Evolutionary conservation across 2,113 vertebrate species (phyloP).

Genomic region (Cavia aperea): DNA sequence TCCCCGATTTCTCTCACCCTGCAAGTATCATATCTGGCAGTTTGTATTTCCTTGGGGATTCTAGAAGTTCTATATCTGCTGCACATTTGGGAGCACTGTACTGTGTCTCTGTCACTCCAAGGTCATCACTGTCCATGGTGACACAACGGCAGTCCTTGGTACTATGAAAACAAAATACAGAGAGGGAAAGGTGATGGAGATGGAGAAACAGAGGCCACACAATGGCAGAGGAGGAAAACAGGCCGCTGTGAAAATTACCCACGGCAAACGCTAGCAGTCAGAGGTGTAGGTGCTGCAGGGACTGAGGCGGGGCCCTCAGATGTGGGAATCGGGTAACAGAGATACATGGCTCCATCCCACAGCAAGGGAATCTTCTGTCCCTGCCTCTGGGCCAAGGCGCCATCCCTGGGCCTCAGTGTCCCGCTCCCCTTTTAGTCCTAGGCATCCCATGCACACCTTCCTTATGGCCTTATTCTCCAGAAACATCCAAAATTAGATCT

Average conservation of each 20-base stretch:
- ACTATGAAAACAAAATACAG: not conserved
- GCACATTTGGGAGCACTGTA: not conserved
- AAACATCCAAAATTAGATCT: not conserved
- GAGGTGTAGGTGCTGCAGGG: not conserved
- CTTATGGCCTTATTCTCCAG: not conserved
- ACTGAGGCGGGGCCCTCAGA: not conserved
- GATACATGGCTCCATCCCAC: not conserved
- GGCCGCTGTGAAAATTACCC: not conserved
- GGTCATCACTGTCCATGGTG: not conserved
- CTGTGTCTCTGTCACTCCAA: not conserved
- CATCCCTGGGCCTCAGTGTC: not conserved
- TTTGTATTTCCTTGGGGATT: not conserved
- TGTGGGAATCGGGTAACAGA: not conserved
- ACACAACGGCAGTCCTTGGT: no score
- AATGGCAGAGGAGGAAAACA: not conserved
- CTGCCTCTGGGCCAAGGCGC: not conserved
- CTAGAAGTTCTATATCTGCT: not conserved
- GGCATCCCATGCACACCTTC: not conserved
- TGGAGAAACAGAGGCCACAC: not conserved
- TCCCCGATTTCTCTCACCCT: not conserved
- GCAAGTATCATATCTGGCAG: rapidly evolving
- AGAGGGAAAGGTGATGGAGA: not conserved
- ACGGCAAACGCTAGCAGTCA: no score
- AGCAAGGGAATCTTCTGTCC: not conserved
- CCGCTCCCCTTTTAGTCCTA: not conserved